Conservation (phyloP, 2,113 vertebrate species). For the Psettodes erumei region DNA sequence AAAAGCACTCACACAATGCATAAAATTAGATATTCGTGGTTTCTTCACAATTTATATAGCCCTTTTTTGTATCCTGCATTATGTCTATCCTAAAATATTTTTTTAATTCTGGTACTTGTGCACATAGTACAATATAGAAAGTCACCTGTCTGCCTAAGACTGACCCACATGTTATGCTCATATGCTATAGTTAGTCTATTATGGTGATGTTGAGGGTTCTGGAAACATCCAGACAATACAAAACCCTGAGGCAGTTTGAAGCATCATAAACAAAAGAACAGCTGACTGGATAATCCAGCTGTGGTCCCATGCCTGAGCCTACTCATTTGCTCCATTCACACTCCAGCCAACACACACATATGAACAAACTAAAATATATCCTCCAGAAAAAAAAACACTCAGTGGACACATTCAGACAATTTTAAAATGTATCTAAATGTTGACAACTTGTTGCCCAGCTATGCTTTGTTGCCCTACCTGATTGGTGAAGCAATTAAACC, state of each 20-base stretch:
- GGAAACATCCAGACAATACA: slow-evolving; percentile 60
- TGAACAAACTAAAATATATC: slow-evolving; percentile 34
- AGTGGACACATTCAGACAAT: slow-evolving; percentile 18
- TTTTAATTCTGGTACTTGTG: neutral
- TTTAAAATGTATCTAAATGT: neutral
- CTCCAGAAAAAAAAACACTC: slow-evolving; percentile 43
- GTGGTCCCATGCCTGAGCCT: slow-evolving; percentile 65
- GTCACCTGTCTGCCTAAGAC: neutral
- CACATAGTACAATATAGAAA: neutral
- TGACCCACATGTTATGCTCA: neutral
- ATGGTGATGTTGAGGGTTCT: slow-evolving; percentile 19
- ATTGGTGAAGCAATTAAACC: neutral
- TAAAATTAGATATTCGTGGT: neutral
- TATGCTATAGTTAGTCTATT: slow-evolving; percentile 21
- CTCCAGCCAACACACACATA: slow-evolving; percentile 40
- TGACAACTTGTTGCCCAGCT: neutral
- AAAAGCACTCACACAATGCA: neutral
- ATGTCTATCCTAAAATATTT: neutral
- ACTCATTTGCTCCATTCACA: slow-evolving; percentile 52
- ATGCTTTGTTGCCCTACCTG: neutral
- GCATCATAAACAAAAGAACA: slow-evolving; percentile 65
- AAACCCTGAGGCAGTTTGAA: slow-evolving; percentile 46
- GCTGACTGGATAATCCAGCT: slow-evolving; percentile 77
- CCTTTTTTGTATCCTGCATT: neutral
- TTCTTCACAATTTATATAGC: neutral